Percentiles rank a stretch among this genome's conserved stretches.
Evolutionary conservation across 2,113 vertebrate genomes (phyloP).

Genomic region (Garra rufa): DNA sequence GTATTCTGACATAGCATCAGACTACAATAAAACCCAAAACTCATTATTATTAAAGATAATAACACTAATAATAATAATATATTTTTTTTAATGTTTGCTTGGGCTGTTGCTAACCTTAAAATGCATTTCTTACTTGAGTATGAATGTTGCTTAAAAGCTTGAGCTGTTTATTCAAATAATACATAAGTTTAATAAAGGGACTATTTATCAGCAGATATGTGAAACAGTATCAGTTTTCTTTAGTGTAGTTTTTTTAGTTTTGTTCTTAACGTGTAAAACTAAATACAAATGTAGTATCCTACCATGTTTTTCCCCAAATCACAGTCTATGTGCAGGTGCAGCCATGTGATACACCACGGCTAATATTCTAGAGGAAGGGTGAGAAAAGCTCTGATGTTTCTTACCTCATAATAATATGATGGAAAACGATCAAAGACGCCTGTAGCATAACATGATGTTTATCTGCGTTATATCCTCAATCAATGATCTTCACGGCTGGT

Average conservation of each 20-base stretch:
- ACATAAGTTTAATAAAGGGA: not conserved
- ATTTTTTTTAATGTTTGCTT: not conserved
- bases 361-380: not conserved
- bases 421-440: conserved; percentile 46
- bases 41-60: no score
- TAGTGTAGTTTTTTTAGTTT: no score
- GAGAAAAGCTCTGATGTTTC: not conserved
- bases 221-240: not conserved
- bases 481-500: conserved; percentile 21
- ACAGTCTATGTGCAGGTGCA: not conserved
- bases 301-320: not conserved
- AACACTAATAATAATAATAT: no score
- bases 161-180: not conserved
- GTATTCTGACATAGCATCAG: not conserved
- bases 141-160: not conserved
- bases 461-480: conserved; percentile 38
- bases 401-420: conserved; percentile 50
- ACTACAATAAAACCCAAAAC: not conserved
- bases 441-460: conserved; percentile 41
- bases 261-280: not conserved
- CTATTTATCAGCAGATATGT: not conserved
- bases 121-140: no score
- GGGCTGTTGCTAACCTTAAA: no score
- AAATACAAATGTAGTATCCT: not conserved
- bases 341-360: not conserved